A percentile compares a stretch with the other conserved stretches of the same genome.
Evolutionary conservation across 64 coral and sea anemone species (phyloP).

Genomic region (Stichodactyla mertensii): DNA sequence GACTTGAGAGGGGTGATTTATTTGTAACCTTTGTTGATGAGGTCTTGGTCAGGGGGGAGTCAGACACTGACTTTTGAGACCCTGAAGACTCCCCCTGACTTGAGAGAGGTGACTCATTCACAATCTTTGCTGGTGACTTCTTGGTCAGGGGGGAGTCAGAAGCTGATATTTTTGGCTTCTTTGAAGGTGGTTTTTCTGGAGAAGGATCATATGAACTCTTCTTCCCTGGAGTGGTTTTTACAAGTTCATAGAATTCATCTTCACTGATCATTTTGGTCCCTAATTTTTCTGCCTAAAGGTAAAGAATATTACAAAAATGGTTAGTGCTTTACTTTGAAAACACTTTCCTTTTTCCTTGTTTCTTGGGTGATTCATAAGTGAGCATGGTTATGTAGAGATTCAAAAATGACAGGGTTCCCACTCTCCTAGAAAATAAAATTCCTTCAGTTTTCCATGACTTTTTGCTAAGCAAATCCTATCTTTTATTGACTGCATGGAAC

Average conservation of each 20-base stretch:
- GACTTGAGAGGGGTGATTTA: not conserved
- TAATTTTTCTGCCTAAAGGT: slow-evolving; percentile 39
- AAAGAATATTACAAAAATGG: not conserved
- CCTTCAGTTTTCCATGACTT: too few species aligned
- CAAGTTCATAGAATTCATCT: slow-evolving; percentile 77
- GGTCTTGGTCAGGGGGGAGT: not conserved
- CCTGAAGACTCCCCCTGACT: slow-evolving; percentile 2
- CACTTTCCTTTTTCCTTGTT: not conserved
- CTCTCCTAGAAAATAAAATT: too few species aligned
- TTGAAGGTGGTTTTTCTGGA: slow-evolving; percentile 29
- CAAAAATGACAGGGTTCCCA: too few species aligned
- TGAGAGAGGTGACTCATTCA: not conserved
- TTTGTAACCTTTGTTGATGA: not conserved
- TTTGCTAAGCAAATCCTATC: too few species aligned
- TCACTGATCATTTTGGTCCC: slow-evolving; percentile 76
- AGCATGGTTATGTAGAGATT: too few species aligned
- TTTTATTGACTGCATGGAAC: too few species aligned
- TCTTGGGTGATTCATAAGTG: too few species aligned
- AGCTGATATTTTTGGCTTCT: slow-evolving; percentile 18
- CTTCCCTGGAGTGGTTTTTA: slow-evolving; percentile 64
- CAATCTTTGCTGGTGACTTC: not conserved
- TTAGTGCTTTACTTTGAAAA: not conserved
- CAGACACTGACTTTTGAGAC: slow-evolving; percentile 3
- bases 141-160: not conserved
- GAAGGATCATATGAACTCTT: slow-evolving; percentile 26